Percentiles rank a stretch among this genome's conserved stretches.
phyloP scores from a whole-genome alignment of 2,113 vertebrate species.

The Chionodraco myersi region DNA sequence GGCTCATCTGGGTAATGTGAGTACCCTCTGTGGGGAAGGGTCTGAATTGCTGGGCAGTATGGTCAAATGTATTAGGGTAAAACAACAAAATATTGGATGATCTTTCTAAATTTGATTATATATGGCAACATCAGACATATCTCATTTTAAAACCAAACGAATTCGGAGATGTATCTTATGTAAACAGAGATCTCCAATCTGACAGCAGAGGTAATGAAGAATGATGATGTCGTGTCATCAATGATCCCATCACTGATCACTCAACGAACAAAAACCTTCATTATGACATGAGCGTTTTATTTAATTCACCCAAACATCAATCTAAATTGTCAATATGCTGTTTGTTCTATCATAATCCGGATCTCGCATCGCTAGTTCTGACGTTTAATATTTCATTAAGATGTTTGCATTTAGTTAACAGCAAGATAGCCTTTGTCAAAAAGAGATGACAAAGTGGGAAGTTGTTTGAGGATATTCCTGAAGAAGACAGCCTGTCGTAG shows the following conservation, averaged over 20 bases:
- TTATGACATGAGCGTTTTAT: too few relatives aligned
- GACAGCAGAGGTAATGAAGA: too few relatives aligned
- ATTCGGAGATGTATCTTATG: too few relatives aligned
- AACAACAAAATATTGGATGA: neutral
- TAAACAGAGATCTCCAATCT: too few relatives aligned
- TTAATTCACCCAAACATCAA: too few relatives aligned
- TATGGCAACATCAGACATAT: neutral
- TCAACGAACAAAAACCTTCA: too few relatives aligned
- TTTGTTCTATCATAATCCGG: too few relatives aligned
- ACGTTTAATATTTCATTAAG: too few relatives aligned
- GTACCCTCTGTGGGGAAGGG: neutral
- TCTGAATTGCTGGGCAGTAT: neutral
- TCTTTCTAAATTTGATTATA: neutral
- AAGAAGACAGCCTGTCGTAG: neutral
- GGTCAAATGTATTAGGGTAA: neutral
- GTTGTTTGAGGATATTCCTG: slow-evolving; percentile 11
- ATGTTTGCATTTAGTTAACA: neutral
- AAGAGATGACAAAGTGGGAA: neutral
- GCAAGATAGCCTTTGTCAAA: neutral
- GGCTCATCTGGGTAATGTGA: neutral
- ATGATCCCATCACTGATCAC: too few relatives aligned
- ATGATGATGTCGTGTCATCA: too few relatives aligned
- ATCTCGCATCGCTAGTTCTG: too few relatives aligned
- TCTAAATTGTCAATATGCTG: too few relatives aligned
- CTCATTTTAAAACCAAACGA: neutral